phyloP scores from a whole-genome alignment of 2,113 vertebrate species.

The Melanocharis versteri region DNA sequence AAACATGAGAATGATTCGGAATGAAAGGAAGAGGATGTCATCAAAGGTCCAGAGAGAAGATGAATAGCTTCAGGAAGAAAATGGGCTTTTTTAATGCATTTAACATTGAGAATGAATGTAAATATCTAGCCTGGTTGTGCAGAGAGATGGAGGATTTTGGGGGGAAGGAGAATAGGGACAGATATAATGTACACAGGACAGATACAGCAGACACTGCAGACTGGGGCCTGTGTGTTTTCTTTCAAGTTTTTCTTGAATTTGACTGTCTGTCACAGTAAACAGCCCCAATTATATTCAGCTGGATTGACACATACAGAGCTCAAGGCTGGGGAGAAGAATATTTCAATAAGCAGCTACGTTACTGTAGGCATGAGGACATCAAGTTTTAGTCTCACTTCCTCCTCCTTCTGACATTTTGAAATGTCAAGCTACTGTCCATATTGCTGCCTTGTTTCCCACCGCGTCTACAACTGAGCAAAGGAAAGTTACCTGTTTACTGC shows the following conservation, averaged over 20 bases:
- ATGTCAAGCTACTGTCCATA: conserved; percentile 29
- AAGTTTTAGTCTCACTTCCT: conserved; percentile 14
- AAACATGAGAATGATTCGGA: not conserved
- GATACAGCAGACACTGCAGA: not conserved
- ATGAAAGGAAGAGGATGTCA: not conserved
- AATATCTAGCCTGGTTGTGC: not conserved
- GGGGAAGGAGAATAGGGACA: not conserved
- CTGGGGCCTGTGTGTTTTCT: not conserved
- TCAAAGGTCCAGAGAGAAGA: conserved; percentile 10
- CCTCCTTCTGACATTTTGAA: conserved; percentile 34
- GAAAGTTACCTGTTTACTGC: not conserved
- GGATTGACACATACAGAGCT: conserved; percentile 25
- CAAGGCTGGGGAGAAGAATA: not conserved
- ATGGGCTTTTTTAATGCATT: not conserved
- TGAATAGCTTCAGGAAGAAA: conserved; percentile 13
- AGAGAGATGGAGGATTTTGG: not conserved
- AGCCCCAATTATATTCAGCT: conserved; percentile 38
- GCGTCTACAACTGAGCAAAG: not conserved
- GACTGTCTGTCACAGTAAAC: conserved; percentile 32
- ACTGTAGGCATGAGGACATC: not conserved
- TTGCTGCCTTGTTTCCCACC: not conserved
- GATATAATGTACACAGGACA: not conserved
- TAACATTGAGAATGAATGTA: not conserved
- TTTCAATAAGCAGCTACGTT: conserved; percentile 25
- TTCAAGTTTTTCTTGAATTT: not conserved